A percentile compares a stretch with the other conserved stretches of the same genome.
phyloP scores from a whole-genome alignment of 2,797 vertebrate genomes.

The Garrulus glandarius region DNA sequence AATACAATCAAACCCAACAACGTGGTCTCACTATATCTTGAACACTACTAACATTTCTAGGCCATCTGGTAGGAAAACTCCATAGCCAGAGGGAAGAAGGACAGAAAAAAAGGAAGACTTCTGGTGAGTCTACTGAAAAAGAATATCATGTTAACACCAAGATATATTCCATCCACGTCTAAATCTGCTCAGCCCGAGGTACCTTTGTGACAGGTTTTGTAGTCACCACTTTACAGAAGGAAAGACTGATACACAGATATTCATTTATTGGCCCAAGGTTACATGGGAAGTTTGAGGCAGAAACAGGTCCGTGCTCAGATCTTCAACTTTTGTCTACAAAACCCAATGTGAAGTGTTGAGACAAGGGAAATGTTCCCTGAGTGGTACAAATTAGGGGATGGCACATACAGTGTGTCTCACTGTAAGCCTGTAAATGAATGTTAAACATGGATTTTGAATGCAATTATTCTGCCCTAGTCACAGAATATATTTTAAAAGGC shows the following conservation, averaged over 20 bases:
- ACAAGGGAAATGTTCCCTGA: background rate
- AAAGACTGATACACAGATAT: background rate
- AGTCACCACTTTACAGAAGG: background rate
- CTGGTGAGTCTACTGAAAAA: background rate
- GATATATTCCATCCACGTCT: background rate
- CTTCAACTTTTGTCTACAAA: background rate
- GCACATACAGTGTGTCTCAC: background rate
- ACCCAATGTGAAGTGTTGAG: background rate
- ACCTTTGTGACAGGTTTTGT: background rate
- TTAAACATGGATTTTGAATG: slow-evolving; percentile 18
- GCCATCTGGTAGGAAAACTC: background rate
- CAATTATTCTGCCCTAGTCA: slow-evolving; percentile 35
- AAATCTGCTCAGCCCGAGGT: background rate
- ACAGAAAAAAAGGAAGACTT: background rate
- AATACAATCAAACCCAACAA: background rate
- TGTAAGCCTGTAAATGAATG: background rate
- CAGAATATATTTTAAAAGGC: background rate
- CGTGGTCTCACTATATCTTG: accelerated
- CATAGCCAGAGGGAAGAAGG: background rate
- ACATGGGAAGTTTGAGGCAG: background rate
- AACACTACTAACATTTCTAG: background rate
- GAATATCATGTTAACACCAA: background rate
- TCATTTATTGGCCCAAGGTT: slow-evolving; percentile 2
- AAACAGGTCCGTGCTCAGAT: background rate
- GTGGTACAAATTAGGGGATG: slow-evolving; percentile 9